These are phyloP conservation scores for Actinostola sp. DNA, from an alignment of 92 coral and sea anemone species.

Conservation along the genomic window DNA sequence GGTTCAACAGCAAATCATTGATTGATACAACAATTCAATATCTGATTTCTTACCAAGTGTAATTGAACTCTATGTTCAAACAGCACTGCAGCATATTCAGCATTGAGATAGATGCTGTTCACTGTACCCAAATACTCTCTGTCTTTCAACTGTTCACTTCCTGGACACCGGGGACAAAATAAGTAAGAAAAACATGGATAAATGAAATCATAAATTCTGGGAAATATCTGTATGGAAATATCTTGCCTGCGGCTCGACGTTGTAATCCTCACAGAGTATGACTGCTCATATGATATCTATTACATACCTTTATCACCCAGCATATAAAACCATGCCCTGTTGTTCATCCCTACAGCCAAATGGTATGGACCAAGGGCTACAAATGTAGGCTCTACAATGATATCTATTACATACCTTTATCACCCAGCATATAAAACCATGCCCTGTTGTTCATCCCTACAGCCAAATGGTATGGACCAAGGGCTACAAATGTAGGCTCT, in stretches of 20 bases:
- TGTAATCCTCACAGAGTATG: no score
- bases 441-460: slow-evolving; percentile 99
- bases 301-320: slow-evolving; percentile 98
- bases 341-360: slow-evolving; percentile 97
- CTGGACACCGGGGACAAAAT: slow-evolving; percentile 20
- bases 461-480: slow-evolving; percentile 97
- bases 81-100: slow-evolving; percentile 96
- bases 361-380: slow-evolving; percentile 97
- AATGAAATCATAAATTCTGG: not conserved
- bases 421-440: slow-evolving; percentile 93
- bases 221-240: not conserved
- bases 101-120: slow-evolving; percentile 76
- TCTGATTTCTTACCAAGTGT: slow-evolving; percentile 68
- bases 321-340: slow-evolving; percentile 97
- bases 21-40: not conserved
- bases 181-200: not conserved
- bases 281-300: no score
- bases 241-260: no score
- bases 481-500: slow-evolving; percentile 93
- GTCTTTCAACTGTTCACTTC: slow-evolving; percentile 92
- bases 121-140: slow-evolving; percentile 96
- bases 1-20: no score
- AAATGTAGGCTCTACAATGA: slow-evolving; percentile 94
- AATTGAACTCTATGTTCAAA: slow-evolving; percentile 94
- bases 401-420: no score